Conservation (phyloP, 2,113 vertebrate species). For the Alces alces region DNA sequence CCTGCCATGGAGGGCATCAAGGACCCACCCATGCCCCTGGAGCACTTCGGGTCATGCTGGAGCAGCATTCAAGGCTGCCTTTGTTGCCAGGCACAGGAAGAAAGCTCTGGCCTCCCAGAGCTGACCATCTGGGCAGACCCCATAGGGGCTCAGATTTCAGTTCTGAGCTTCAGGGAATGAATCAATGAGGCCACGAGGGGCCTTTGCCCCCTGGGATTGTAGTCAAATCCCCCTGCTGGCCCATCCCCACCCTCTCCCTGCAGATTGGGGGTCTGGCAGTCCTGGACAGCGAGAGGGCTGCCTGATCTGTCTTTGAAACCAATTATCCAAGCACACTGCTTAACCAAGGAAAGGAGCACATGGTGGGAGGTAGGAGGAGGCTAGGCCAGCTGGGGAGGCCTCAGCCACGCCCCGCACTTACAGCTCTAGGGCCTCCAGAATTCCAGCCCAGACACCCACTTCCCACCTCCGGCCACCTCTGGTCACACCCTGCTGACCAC, state of each 20-base stretch:
- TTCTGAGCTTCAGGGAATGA: background rate
- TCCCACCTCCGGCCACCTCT: fast-evolving
- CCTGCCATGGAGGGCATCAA: fast-evolving
- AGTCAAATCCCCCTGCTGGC: background rate
- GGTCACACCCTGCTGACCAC: background rate
- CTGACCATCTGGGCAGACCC: background rate
- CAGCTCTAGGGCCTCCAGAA: background rate
- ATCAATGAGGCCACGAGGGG: background rate
- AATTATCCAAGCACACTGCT: fast-evolving
- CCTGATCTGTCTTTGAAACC: background rate
- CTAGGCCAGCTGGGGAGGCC: background rate
- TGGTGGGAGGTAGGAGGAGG: background rate
- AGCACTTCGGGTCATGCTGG: background rate
- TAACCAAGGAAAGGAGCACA: background rate
- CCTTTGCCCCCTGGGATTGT: background rate
- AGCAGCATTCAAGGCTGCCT: background rate
- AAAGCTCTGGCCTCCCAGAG: no score
- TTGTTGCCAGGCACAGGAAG: no score
- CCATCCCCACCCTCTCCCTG: background rate
- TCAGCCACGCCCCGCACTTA: fast-evolving
- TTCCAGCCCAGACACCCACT: background rate
- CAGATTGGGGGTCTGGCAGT: background rate
- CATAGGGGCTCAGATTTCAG: background rate
- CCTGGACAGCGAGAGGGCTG: background rate
- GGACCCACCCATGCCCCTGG: background rate